Evolutionary conservation across 2,888 invertebrate genomes (phyloP), one percentile per base, ranked within the genome.

Genomic region (Acanthosoma haemorrhoidale): DNA sequence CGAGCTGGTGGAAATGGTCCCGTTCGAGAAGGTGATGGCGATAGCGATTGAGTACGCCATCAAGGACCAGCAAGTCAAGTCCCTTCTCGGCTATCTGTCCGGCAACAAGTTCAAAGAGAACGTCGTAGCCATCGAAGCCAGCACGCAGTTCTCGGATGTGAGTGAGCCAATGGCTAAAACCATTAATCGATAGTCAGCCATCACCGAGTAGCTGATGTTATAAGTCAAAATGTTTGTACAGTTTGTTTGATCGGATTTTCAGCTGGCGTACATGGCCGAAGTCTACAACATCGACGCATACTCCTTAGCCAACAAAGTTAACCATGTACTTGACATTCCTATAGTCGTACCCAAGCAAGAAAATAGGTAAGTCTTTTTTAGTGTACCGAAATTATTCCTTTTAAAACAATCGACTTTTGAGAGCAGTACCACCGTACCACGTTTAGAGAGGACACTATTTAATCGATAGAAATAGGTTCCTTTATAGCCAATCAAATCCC

Each of bases 11-110:
- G 74, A 74, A 41, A 73, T 74, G 73, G 63, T 74, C 2, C 74
- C 74, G 0, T 73, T 70, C 39, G 73, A 74, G 39, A 68, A 73
- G 59, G 68, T 74, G 29, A 70, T 73, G 29, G 70, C 71, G 41
- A 43, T 74, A 25, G 73, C 73, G 5, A 73, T 74, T 63, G 74
- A 74, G 31, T 74, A 74, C 67, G 73, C 73, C 25, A 69, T 73
- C 8, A 18, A 72, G 3, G 74, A 74, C 41, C 39, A 51, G 8
- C 73, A 74, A 57, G 72, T 74, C 43, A 73, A 72, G 66, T 69
- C 70, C n/a, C 34, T 74, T 16, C 64, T 74, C 9, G 71, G 70
- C 57, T 74, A 74, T 43, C 66, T 73, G 16, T 71, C 73, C 2
- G 64, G 72, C 4, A 69, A 71, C 9, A 70, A 68, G 15, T 74